Conservation (phyloP, 2,888 invertebrate genomes). For the Dicranocentrus wangi region DNA sequence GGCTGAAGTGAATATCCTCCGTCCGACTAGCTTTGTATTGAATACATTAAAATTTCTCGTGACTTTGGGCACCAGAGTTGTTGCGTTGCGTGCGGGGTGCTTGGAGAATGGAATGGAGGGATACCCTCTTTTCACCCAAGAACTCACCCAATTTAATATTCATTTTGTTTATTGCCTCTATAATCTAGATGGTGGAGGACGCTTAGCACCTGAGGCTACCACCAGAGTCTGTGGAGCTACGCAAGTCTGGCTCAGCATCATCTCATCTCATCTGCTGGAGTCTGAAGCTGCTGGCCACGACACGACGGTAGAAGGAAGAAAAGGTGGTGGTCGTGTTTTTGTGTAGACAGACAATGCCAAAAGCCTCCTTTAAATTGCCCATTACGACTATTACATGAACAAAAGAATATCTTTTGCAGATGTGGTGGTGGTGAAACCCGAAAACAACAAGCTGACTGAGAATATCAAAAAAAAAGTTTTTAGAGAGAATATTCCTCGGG, state of each 20-base stretch:
- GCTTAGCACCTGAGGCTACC: conserved; percentile 49
- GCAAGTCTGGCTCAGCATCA: too few species aligned
- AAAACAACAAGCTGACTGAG: background rate
- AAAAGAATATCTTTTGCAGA: conserved; percentile 2
- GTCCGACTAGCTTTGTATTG: conserved; percentile 1
- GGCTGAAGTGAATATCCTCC: background rate
- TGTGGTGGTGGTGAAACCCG: background rate
- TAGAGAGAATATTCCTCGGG: conserved; percentile 10
- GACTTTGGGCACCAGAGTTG: background rate
- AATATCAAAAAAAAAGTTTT: conserved; percentile 11
- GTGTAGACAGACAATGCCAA: conserved; percentile 15
- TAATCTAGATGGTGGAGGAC: conserved; percentile 43
- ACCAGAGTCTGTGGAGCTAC: background rate
- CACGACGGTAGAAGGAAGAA: conserved; percentile 8
- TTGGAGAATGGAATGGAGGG: conserved; percentile 3
- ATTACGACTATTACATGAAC: conserved; percentile 47
- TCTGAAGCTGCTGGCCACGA: too few species aligned
- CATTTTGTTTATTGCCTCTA: conserved; percentile 52
- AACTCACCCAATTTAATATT: conserved; percentile 57
- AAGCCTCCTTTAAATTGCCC: conserved; percentile 41
- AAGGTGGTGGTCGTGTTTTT: conserved; percentile 1
- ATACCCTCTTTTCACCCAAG: background rate
- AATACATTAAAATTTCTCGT: background rate
- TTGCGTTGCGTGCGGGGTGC: background rate
- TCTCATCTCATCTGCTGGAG: background rate